These are phyloP conservation scores for Arctopsyche grandis DNA, from an alignment of 1,140 invertebrate genomes.

Conservation along the genomic window DNA sequence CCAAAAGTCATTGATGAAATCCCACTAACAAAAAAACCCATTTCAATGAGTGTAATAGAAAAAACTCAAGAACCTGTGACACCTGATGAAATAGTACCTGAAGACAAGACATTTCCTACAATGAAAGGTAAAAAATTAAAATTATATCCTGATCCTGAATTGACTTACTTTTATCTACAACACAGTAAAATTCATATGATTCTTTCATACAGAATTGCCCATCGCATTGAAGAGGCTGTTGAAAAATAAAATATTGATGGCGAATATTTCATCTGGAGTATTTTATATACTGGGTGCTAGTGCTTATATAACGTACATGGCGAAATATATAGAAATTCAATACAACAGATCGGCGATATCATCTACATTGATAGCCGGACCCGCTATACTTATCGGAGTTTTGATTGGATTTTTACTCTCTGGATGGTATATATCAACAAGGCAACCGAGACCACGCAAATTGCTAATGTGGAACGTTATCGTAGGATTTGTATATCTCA, in stretches of 20 bases:
- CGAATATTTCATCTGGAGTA: constrained; percentile 69
- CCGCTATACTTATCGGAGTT: constrained; percentile 68
- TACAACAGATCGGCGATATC: constrained; percentile 71
- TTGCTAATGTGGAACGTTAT: constrained; percentile 74
- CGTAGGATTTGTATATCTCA: constrained; percentile 67
- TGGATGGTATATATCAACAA: constrained; percentile 71
- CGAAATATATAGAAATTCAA: constrained; percentile 78
- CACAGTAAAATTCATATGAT: constrained; percentile 10
- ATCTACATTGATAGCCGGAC: constrained; percentile 73
- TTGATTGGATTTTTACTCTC: constrained; percentile 72
- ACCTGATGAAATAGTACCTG: constrained; percentile 32
- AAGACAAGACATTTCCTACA: constrained; percentile 48
- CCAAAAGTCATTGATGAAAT: constrained; percentile 49
- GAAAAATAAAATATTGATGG: constrained; percentile 69
- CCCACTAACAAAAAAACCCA: constrained; percentile 36
- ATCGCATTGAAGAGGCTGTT: constrained; percentile 69
- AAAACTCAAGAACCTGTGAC: constrained; percentile 39
- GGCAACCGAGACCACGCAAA: constrained; percentile 69
- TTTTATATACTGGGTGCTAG: constrained; percentile 74
- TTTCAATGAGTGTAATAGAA: not conserved
- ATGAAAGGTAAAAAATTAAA: constrained; percentile 49
- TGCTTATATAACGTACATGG: constrained; percentile 76
- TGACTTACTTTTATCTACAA: not conserved
- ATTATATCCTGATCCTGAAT: not conserved
- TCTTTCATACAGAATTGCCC: constrained; percentile 65